Evolutionary conservation across 2,888 invertebrate species (phyloP), one percentile per base, ranked within the genome.

Genomic region (Bombylius discolor): DNA sequence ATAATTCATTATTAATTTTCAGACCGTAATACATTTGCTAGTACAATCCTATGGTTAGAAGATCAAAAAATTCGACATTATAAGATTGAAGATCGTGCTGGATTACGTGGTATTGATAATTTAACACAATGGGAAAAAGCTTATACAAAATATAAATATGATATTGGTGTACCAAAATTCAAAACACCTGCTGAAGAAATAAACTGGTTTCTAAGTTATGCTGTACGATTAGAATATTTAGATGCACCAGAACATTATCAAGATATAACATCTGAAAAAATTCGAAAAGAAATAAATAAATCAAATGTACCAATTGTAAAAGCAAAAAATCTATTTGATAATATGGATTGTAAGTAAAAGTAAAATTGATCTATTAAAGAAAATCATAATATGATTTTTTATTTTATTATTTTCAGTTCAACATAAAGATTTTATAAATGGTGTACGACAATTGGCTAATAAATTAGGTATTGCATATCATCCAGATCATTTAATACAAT

Each of bases 11-110:
- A 47, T 34, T 23, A 56, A 14, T 11, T 76, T 77, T 5, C 70
- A 95, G 95, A 93, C 76, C 81, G 84, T 62, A 81, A 80, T 60
- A 83, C 87, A 65, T 87, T 90, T 68, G 82, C 89, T 52, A 87
- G 84, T 66, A 77, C 92, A 33, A 79, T 95, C 32, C 74, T 88
- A 2, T 97, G 96, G 97, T 70, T 97, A 55, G 97, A 97, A 74
- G 90, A 93, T 68, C 92, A 93, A 70, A 92, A 91, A 74, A 92
- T 97, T 62, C 82, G 94, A 12, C 84, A 86, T 62, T 92, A 91
- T 64, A 85, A 85, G 68, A 86, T 90, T 56, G 89, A 92, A 67
- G 88, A 90, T 60, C 78, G 92, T 12, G 82, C 80, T 61, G 78
- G 76, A 0, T 71, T 97, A n/a, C 79, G 89, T 48, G 81, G 86